Base-by-base conservation (phyloP, 2,113 vertebrate genomes). In the Chionomys nivalis region DNA sequence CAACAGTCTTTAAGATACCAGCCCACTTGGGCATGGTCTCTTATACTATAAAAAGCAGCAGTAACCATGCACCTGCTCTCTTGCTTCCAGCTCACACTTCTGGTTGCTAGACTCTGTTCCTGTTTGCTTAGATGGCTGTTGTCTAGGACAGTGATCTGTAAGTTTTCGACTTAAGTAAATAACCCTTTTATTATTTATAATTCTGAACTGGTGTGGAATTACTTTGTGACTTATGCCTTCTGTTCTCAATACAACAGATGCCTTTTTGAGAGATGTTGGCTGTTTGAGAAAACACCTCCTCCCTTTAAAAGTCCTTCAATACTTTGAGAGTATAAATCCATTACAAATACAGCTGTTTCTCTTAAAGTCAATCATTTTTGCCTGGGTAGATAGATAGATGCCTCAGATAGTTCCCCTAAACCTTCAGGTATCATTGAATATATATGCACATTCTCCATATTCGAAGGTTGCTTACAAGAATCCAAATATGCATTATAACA, bases 301-400 rank as follows among this genome's bases (percentile, higher is more conserved):
- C 66, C 39, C 92, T 94, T 94, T 90, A 88, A 94, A 77, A 87
- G 93, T 89, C 76, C 42, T 79, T 89, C 77, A 91, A 87, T 90
- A 94, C 16, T 55, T 55, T 55, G 23, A 85, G n/a, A 47, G n/a
- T 94, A n/a, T 87, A 85, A 93, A 85, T 72, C 42, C 21, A 76
- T 39, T 66, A 76, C 58, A 81, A 65, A 90, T n/a, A 78, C 86
- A 82, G 6, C 7, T 12, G 47, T 90, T 97, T 96, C 2, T 21
- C 58, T 82, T 97, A 79, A 77, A 70, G 94, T 26, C 75, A 83
- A 89, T 91, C 24, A 9, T 36, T 2, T 89, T 21, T 89, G 12
- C 17, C 36, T 55, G 23, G 31, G 44, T 78, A 42, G 2, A 23
- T 81, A 61, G 12, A 44, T 73, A 58, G 19, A 0, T 39, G 87